Evolutionary conservation across 2,113 vertebrate genomes (phyloP), one percentile per base, ranked within the genome.

Genomic region (Pogona vitticeps): DNA sequence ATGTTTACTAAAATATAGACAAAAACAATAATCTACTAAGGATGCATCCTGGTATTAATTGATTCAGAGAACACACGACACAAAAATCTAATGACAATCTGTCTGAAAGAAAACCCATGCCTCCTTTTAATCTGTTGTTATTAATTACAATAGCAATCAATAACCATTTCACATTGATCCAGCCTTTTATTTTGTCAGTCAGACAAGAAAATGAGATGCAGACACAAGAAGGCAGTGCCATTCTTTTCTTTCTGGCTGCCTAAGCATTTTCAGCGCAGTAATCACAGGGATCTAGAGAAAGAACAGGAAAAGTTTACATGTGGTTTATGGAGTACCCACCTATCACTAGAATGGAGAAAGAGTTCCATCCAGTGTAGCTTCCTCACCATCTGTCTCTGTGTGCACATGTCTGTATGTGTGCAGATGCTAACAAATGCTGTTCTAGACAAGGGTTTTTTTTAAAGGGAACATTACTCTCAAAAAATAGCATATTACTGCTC

Each of bases 1-100:
- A 83, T 90, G 86, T 87, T 93, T 92, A 91, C 75, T 33, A 89
- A 73, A 89, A 92, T 82, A 80, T 33, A 56, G 56, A 68, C 23
- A 88, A 88, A 88, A 88, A 67, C 18, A 80, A 70, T 71, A 90
- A 86, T 85, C 58, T 90, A 85, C 68, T 42, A 90, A 42, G 26
- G 46, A 46, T 80, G 28, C 84, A 82, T 91, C 86, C 67, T 85
- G 72, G 56, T 85, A 88, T 82, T 79, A 85, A 90, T 81, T 67
- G 90, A 20, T 83, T 21, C 4, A 86, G n/a, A 67, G 70, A 88
- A 89, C 28, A 28, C 2, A 87, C 12, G 84, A 33, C 87, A 83
- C 36, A 14, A 10, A 82, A 89, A 68, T 85, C 17, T 71, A 77
- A 89, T 88, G 86, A 1, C 80, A 87, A 36, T 1, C n/a, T 78